phyloP scores from a whole-genome alignment of 1,140 invertebrate species.

The Camponotus floridanus region DNA sequence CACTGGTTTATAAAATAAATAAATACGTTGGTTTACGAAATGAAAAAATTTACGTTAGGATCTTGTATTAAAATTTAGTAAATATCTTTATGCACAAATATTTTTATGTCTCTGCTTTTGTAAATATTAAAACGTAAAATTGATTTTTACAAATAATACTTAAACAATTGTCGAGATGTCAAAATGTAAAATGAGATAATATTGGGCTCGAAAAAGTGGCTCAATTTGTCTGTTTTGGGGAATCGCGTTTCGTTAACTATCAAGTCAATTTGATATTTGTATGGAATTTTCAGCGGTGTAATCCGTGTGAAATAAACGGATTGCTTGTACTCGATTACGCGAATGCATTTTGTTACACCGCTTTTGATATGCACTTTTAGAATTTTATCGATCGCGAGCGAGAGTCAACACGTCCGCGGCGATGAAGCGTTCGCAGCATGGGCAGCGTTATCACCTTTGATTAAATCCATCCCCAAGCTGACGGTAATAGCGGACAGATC shows the following conservation, averaged over 20 bases:
- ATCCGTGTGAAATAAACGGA: constrained; percentile 12
- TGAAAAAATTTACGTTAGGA: background rate
- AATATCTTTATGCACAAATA: background rate
- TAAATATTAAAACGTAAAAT: background rate
- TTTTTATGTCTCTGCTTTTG: background rate
- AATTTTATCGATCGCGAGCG: constrained; percentile 53
- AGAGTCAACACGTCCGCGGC: background rate
- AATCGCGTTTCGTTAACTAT: constrained; percentile 10
- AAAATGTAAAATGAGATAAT: background rate
- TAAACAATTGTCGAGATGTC: background rate
- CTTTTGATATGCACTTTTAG: constrained; percentile 36
- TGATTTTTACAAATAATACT: background rate
- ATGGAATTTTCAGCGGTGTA: constrained; percentile 18
- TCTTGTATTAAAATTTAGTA: background rate
- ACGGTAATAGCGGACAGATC: constrained; percentile 57
- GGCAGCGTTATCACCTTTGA: constrained; percentile 60
- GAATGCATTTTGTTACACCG: constrained; percentile 18
- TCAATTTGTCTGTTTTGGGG: background rate
- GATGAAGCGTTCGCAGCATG: background rate
- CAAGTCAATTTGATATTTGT: constrained; percentile 17
- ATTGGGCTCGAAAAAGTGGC: background rate
- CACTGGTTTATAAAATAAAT: background rate
- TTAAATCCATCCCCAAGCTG: constrained; percentile 65
- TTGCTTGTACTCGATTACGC: constrained; percentile 12
- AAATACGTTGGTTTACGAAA: background rate